These are phyloP conservation scores for Aegotheles bennettii DNA, from an alignment of 2,113 vertebrate species.

Conservation along the genomic window DNA sequence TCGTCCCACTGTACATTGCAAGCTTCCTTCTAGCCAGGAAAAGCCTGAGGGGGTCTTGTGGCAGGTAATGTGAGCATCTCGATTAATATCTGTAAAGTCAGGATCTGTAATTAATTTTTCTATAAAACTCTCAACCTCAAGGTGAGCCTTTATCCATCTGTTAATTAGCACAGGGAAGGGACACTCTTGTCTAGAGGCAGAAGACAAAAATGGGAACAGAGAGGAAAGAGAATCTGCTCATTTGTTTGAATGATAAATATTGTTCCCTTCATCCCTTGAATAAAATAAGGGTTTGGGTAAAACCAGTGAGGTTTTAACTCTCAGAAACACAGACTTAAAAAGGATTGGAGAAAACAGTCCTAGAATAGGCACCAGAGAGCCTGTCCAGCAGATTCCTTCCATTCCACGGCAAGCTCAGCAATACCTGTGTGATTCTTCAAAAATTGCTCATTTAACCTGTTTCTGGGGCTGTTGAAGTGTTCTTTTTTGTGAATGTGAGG, in stretches of 20 bases:
- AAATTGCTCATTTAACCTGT: background rate
- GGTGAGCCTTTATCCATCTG: background rate
- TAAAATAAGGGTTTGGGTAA: background rate
- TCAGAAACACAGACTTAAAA: background rate
- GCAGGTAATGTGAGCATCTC: background rate
- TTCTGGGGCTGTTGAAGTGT: background rate
- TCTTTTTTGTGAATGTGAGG: background rate
- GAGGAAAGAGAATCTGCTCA: background rate
- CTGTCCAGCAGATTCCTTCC: background rate
- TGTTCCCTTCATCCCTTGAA: background rate
- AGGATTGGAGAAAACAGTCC: background rate
- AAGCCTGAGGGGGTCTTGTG: background rate
- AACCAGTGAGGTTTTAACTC: background rate
- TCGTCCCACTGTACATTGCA: background rate
- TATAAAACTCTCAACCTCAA: constrained; percentile 16
- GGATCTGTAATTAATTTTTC: constrained; percentile 62
- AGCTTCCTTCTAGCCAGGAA: background rate
- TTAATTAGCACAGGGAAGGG: constrained; percentile 12
- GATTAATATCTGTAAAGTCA: constrained; percentile 13
- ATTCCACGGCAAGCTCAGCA: background rate
- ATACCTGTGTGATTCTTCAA: background rate
- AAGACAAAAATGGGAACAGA: background rate
- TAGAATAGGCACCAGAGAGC: background rate
- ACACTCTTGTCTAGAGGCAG: background rate
- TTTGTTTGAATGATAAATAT: background rate